Evolutionary conservation across 2,888 invertebrate species (phyloP).

Genomic region (Spodoptera littoralis): DNA sequence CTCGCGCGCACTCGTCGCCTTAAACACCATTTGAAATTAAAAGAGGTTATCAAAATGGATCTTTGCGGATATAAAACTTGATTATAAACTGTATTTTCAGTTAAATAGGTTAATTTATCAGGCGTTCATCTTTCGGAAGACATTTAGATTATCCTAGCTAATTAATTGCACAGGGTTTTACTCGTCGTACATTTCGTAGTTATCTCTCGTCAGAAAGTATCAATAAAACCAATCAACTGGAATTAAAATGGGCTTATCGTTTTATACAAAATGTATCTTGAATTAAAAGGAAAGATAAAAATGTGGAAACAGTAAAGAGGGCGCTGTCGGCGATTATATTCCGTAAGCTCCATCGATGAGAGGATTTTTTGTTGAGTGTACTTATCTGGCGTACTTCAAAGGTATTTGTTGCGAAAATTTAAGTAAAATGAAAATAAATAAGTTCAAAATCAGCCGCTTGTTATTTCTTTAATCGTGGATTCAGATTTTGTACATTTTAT

Average conservation of each 20-base stretch:
- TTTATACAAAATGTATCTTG: constrained; percentile 24
- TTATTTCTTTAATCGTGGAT: constrained; percentile 8
- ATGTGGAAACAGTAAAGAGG: constrained; percentile 19
- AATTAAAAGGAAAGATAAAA: constrained; percentile 21
- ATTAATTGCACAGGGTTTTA: constrained; percentile 59
- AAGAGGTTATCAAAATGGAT: constrained; percentile 41
- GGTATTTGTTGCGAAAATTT: constrained; percentile 5
- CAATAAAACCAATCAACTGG: constrained; percentile 43
- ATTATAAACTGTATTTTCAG: constrained; percentile 50
- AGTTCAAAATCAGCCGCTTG: neutral
- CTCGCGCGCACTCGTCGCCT: constrained; percentile 28
- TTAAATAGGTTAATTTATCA: constrained; percentile 58
- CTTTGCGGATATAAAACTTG: constrained; percentile 51
- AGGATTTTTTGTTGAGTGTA: constrained; percentile 13
- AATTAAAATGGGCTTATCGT: constrained; percentile 36
- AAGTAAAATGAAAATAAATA: neutral
- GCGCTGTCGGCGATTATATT: constrained; percentile 39
- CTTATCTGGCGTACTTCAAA: constrained; percentile 8
- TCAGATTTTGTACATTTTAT: too few relatives aligned
- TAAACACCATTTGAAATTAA: constrained; percentile 41
- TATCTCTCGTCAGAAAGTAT: constrained; percentile 44
- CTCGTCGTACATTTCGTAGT: constrained; percentile 39
- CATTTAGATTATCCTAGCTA: constrained; percentile 61
- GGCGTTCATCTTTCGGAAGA: constrained; percentile 53
- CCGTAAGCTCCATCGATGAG: constrained; percentile 14